Conservation (phyloP, 2,888 invertebrate genomes). For the Aromia moschata region DNA sequence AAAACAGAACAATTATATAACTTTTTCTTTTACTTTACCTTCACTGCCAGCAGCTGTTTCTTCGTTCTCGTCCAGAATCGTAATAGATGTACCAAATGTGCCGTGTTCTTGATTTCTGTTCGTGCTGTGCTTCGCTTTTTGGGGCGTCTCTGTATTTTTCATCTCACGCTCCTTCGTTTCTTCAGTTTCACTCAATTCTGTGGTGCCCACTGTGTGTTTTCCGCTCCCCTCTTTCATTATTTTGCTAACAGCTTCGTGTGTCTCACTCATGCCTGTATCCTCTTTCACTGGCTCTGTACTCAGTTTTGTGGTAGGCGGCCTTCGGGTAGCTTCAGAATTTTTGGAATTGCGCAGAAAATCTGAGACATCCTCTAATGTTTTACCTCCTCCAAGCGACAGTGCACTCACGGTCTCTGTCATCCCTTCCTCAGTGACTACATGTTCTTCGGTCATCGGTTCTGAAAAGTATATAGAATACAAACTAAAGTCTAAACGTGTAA, state of each 20-base stretch:
- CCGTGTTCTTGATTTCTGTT: neutral
- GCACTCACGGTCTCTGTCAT: neutral
- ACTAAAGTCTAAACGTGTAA: too few species aligned
- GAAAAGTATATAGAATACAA: neutral
- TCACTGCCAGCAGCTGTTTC: too few species aligned
- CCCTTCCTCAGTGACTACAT: neutral
- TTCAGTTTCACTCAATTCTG: neutral
- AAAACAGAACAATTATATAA: too few species aligned
- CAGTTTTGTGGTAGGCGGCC: neutral
- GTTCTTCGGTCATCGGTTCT: neutral
- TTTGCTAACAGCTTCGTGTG: neutral
- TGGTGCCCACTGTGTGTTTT: neutral
- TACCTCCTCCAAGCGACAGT: neutral
- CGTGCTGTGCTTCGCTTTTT: neutral
- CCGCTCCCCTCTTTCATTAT: neutral
- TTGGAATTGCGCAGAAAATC: constrained; percentile 18
- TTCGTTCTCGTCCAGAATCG: too few species aligned
- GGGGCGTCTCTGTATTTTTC: neutral
- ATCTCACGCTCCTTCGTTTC: neutral
- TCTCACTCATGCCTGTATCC: neutral
- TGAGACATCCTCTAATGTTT: constrained; percentile 3
- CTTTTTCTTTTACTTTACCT: too few species aligned
- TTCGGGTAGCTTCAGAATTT: constrained; percentile 20
- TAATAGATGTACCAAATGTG: neutral
- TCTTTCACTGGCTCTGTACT: neutral